phyloP scores from a whole-genome alignment of 2,888 invertebrate species.

The Dicyrtomina minuta region DNA sequence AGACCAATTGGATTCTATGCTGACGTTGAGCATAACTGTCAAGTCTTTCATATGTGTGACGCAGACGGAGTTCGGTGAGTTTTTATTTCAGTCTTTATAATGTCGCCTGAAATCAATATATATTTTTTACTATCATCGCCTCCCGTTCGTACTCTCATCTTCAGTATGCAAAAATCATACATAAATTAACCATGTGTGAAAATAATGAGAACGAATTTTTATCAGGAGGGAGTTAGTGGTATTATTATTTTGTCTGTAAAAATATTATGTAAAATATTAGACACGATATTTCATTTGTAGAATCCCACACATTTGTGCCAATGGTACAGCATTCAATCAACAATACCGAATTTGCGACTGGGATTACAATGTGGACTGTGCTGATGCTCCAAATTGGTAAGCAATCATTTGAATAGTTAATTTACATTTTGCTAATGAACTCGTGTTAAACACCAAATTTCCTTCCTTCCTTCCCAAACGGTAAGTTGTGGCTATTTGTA shows the following conservation, averaged over 20 bases:
- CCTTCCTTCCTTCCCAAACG: too few relatives aligned
- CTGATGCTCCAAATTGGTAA: constrained; percentile 21
- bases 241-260: too few relatives aligned
- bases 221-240: too few relatives aligned
- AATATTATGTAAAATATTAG: too few relatives aligned
- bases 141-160: too few relatives aligned
- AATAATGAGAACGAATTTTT: too few relatives aligned
- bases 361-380: constrained; percentile 17
- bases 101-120: background rate
- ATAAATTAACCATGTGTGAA: too few relatives aligned
- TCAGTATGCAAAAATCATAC: too few relatives aligned
- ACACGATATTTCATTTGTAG: background rate
- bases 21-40: constrained; percentile 80
- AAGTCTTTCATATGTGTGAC: constrained; percentile 63
- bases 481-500: too few relatives aligned
- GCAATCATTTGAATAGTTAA: background rate
- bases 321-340: constrained; percentile 14
- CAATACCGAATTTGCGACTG: constrained; percentile 20
- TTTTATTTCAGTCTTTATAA: background rate
- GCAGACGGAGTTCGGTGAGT: constrained; percentile 13
- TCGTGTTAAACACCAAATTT: too few relatives aligned
- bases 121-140: too few relatives aligned
- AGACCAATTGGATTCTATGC: constrained; percentile 84
- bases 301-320: constrained; percentile 17
- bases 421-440: too few relatives aligned